Evolutionary conservation across 2,797 vertebrate genomes (phyloP).

Genomic region (Muscicapa striata): DNA sequence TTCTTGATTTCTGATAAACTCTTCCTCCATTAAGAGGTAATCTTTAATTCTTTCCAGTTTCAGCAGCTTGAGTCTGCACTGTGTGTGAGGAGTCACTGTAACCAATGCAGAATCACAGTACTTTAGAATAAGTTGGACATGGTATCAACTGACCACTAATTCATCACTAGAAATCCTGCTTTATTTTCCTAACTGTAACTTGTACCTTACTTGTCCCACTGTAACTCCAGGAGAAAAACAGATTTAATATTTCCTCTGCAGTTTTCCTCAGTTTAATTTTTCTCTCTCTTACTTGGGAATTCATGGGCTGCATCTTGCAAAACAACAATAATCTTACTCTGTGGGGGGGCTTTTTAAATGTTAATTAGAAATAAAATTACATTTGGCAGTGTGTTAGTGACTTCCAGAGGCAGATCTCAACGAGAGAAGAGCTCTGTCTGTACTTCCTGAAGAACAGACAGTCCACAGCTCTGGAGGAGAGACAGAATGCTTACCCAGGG

Average conservation of each 20-base stretch:
- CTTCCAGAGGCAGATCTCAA: not conserved
- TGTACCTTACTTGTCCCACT: not conserved
- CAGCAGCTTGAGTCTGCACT: slow-evolving; percentile 91
- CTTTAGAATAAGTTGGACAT: not conserved
- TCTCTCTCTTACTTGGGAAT: not conserved
- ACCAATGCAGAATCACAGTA: not conserved
- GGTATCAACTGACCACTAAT: not conserved
- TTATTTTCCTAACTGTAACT: not conserved
- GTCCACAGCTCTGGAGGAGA: not conserved
- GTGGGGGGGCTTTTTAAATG: rapidly evolving
- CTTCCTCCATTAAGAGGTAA: slow-evolving; percentile 97
- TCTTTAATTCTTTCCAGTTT: slow-evolving; percentile 96
- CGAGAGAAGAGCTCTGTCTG: not conserved
- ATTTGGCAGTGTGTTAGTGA: not conserved
- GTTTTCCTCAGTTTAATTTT: not conserved
- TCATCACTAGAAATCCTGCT: not conserved
- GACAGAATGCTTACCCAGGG: slow-evolving; percentile 82
- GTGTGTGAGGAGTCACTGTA: slow-evolving; percentile 96
- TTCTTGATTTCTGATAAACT: slow-evolving; percentile 98
- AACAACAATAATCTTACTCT: not conserved
- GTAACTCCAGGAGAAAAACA: not conserved
- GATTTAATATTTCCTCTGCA: not conserved
- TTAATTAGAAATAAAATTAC: not conserved
- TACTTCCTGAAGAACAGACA: rapidly evolving
- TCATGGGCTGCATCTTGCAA: not conserved